Conservation (phyloP, 2,113 vertebrate genomes). For the Phalacrocorax aristotelis region DNA sequence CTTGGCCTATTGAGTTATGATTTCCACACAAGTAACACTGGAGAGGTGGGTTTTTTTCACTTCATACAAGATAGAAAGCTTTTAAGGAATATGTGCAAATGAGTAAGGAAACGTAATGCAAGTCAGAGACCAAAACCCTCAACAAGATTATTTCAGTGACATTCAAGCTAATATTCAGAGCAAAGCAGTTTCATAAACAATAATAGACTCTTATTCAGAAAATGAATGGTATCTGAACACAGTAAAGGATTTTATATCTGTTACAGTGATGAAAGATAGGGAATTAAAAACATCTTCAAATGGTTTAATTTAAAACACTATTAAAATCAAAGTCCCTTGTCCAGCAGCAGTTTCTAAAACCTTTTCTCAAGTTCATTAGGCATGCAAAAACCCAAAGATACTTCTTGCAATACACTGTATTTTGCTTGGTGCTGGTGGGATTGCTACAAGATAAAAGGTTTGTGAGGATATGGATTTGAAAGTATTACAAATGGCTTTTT, state of each 20-base stretch:
- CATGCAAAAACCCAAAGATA: not conserved
- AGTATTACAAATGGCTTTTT: constrained; percentile 12
- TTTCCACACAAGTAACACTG: not conserved
- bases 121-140: not conserved
- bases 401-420: not conserved
- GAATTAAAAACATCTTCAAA: not conserved
- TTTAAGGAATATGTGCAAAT: constrained; percentile 4
- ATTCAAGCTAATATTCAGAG: not conserved
- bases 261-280: not conserved
- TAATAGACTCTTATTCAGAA: not conserved
- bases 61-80: not conserved
- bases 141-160: not conserved
- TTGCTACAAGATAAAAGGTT: not conserved
- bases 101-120: not conserved
- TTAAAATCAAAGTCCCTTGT: not conserved
- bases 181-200: not conserved
- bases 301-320: not conserved
- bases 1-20: not conserved
- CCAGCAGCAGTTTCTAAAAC: not conserved
- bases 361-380: not conserved
- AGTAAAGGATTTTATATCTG: not conserved
- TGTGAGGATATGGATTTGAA: not conserved
- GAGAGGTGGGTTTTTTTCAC: not conserved
- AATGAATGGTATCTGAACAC: not conserved
- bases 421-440: not conserved